phyloP scores from a whole-genome alignment of 1,140 invertebrate genomes.

The Vanessa tameamea region DNA sequence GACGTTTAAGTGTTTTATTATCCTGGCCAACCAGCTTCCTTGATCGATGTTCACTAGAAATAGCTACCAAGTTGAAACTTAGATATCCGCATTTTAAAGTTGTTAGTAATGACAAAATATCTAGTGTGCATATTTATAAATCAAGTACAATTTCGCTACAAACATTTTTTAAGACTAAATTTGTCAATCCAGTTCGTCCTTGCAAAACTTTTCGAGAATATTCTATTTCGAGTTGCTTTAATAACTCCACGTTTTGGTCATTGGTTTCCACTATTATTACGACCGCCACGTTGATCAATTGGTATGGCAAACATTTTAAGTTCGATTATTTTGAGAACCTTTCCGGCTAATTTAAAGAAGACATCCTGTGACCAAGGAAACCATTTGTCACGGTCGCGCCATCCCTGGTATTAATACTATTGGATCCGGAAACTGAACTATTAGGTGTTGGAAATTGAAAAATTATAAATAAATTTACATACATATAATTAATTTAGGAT shows the following conservation, averaged over 20 bases:
- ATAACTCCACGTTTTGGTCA: no score
- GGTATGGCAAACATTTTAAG: neutral
- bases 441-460: conserved; percentile 31
- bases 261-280: no score
- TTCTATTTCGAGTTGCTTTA: no score
- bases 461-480: conserved; percentile 11
- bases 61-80: conserved; percentile 20
- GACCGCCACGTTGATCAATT: neutral
- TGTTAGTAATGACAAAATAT: neutral
- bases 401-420: conserved; percentile 37
- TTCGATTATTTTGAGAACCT: conserved; percentile 21
- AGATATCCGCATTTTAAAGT: conserved; percentile 18
- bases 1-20: conserved; percentile 39
- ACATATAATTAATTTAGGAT: neutral
- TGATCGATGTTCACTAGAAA: conserved; percentile 36
- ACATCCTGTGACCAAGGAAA: conserved; percentile 51
- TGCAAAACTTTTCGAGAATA: no score
- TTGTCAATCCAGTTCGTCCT: no score
- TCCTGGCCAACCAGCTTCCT: conserved; percentile 30
- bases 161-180: no score
- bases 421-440: conserved; percentile 26
- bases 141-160: no score
- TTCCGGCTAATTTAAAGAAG: conserved; percentile 46
- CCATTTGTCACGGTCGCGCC: conserved; percentile 52
- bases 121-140: no score